Percentiles rank a stretch among this genome's conserved stretches.
These are phyloP conservation scores for Monoplex corrugatus DNA, from an alignment of 2,888 invertebrate genomes.

Conservation along the genomic window DNA sequence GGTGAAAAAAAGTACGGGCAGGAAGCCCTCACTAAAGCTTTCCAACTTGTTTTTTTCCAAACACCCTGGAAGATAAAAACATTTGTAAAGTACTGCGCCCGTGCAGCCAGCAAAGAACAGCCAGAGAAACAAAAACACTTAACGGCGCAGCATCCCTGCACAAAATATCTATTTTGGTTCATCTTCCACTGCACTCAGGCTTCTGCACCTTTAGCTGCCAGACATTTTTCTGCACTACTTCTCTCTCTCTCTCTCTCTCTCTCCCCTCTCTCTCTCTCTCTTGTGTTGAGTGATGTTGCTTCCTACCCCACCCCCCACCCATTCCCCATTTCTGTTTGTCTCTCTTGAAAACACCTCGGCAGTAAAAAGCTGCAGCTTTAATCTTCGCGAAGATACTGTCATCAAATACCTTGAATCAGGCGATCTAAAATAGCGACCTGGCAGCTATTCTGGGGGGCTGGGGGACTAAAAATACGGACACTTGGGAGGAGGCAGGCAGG, in stretches of 20 bases:
- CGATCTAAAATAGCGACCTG: constrained; percentile 25
- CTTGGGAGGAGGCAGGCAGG: neutral
- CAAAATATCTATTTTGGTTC: constrained; percentile 29
- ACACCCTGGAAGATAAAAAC: neutral
- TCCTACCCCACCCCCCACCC: neutral
- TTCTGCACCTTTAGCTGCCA: neutral
- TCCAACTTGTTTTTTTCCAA: neutral
- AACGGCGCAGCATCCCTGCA: neutral
- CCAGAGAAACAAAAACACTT: neutral
- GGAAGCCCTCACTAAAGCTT: neutral
- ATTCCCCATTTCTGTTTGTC: neutral
- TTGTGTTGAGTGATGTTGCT: no score
- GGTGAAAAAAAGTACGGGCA: neutral
- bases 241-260: neutral
- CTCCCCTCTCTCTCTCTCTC: neutral
- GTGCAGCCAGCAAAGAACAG: neutral
- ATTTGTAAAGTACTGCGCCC: neutral
- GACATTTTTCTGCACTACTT: constrained; percentile 4
- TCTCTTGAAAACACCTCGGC: constrained; percentile 27
- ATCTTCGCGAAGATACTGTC: constrained; percentile 45
- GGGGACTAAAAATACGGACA: constrained; percentile 34
- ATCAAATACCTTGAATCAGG: constrained; percentile 45
- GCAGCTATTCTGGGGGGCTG: constrained; percentile 24
- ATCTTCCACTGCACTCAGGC: neutral
- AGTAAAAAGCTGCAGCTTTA: neutral